Evolutionary conservation across 2,888 invertebrate genomes (phyloP), one percentile per base, ranked within the genome.

Genomic region (Clanis bilineata): DNA sequence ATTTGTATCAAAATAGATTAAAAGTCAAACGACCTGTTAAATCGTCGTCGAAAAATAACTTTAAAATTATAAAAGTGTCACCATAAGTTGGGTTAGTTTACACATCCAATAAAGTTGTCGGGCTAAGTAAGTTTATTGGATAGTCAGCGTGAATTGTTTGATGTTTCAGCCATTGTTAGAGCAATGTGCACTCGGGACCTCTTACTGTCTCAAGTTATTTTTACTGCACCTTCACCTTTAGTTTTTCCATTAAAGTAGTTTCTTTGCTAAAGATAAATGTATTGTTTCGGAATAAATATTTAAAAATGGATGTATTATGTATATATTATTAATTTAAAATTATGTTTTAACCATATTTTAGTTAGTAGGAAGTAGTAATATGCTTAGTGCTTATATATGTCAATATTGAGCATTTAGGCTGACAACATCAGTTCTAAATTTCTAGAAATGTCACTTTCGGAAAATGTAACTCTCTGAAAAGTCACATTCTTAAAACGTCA

Each of bases 71-170:
- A 10, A 59, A 41, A 25, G 25, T 25, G 25, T 51, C 51, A 18
- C 51, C 51, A 62, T 65, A 65, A 63, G 65, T 70, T 68, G 69
- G 39, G 68, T 70, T 63, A 75, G 77, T 82, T 83, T 84, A 79
- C 81, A 76, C 76, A 82, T 77, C 76, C 77, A 81, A 81, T 82
- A 83, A 82, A 77, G 72, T 83, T 77, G 83, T 85, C 77, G 71
- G 71, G 72, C 73, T 80, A 82, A 83, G 86, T 82, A 51, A 51
- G 18, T 51, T 51, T 51, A 51, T 51, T 51, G 32, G 51, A 51
- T 47, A 32, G 51, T 51, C 80, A 86, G 82, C 82, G 76, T 73
- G 66, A 67, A 67, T 71, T 81, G 80, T 87, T 83, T 83, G 83
- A 83, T 79, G 79, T 82, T 75, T 73, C 73, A 73, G 64, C 73